A percentile compares a stretch with the other conserved stretches of the same genome.
phyloP scores from a whole-genome alignment of 2,888 invertebrate species.

The Trissolcus japonicus region DNA sequence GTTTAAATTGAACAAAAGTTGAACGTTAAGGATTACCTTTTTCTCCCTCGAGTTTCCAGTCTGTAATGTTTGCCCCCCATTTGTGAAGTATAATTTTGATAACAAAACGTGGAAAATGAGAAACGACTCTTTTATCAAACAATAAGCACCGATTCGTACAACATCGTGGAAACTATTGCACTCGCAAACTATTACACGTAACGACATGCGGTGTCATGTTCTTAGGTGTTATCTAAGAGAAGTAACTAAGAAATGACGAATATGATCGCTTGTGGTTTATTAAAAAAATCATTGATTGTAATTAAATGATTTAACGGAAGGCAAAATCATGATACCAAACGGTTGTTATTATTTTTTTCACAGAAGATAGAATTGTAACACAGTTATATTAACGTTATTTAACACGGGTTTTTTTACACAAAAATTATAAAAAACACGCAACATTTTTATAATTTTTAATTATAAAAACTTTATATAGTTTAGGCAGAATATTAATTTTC shows the following conservation, averaged over 20 bases:
- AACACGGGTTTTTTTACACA: no score
- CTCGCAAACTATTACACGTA: slow-evolving; percentile 36
- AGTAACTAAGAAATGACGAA: slow-evolving; percentile 35
- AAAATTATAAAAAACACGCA: no score
- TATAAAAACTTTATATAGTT: no score
- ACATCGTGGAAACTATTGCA: slow-evolving; percentile 43
- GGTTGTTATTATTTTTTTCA: neutral
- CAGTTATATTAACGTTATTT: no score
- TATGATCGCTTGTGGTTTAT: slow-evolving; percentile 16
- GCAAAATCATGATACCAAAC: neutral
- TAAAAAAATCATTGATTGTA: slow-evolving; percentile 16
- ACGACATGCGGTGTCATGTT: slow-evolving; percentile 53
- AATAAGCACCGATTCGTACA: slow-evolving; percentile 21
- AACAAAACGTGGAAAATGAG: neutral
- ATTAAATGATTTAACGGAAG: slow-evolving; percentile 19
- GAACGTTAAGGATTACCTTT: slow-evolving; percentile 24
- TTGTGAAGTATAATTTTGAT: slow-evolving; percentile 7
- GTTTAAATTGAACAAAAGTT: no score
- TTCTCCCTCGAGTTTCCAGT: slow-evolving; percentile 27
- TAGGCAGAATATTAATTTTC: no score
- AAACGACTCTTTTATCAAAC: slow-evolving; percentile 23
- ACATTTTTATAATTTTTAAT: no score
- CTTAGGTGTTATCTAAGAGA: slow-evolving; percentile 45
- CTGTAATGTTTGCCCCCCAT: slow-evolving; percentile 41
- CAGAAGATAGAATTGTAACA: no score